phyloP scores from a whole-genome alignment of 2,888 invertebrate species.

The Microplitis deprimator region DNA sequence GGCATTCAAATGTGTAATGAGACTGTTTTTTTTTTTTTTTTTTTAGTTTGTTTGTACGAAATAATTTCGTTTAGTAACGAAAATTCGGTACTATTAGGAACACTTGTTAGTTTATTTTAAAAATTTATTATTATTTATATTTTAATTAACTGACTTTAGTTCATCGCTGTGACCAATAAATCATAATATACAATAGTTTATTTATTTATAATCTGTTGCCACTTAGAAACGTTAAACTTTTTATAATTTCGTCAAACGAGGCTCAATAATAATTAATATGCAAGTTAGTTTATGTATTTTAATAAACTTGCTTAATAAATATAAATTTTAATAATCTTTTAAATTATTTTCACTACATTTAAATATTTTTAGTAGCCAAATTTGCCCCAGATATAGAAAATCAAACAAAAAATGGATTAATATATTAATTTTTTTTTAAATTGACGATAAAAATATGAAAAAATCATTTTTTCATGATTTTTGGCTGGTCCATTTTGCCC shows the following conservation, averaged over 20 bases:
- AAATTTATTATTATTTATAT: slow-evolving; percentile 19
- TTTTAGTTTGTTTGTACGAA: background rate
- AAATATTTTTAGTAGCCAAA: too few species aligned
- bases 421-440: too few species aligned
- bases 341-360: background rate
- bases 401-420: too few species aligned
- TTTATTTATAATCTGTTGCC: slow-evolving; percentile 21
- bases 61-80: slow-evolving; percentile 1
- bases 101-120: slow-evolving; percentile 3
- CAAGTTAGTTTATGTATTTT: background rate
- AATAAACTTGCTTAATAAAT: slow-evolving; percentile 15
- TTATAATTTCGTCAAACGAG: background rate
- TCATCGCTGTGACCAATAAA: slow-evolving; percentile 16
- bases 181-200: slow-evolving; percentile 22
- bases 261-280: background rate
- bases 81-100: slow-evolving; percentile 23
- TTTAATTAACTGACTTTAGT: slow-evolving; percentile 23
- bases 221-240: slow-evolving; percentile 15
- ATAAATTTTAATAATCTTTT: slow-evolving; percentile 19
- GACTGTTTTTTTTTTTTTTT: slow-evolving; percentile 12
- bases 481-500: too few species aligned
- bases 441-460: too few species aligned
- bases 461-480: too few species aligned
- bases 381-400: too few species aligned
- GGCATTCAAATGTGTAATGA: slow-evolving; percentile 47